Conservation (phyloP, 1,140 invertebrate species). For the Bombus picipes region DNA sequence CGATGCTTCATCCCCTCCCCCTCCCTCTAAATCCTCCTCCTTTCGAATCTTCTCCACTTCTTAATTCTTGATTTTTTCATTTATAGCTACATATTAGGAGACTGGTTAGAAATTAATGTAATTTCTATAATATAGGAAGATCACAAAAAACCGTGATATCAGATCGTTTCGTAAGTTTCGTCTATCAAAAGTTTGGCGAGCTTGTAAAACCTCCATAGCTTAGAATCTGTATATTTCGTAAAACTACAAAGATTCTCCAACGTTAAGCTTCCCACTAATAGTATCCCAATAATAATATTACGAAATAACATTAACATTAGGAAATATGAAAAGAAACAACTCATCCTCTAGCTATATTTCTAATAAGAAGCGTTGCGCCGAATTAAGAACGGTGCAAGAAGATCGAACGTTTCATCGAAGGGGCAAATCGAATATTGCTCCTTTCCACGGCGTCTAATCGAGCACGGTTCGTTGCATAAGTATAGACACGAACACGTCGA, state of each 20-base stretch:
- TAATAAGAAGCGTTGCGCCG: background rate
- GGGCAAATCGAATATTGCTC: constrained; percentile 44
- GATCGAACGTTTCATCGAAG: background rate
- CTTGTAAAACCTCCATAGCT: too few relatives aligned
- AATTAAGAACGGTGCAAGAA: background rate
- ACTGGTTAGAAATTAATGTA: background rate
- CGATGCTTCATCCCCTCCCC: constrained; percentile 12
- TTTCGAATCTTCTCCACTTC: background rate
- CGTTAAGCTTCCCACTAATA: too few relatives aligned
- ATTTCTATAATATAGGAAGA: too few relatives aligned
- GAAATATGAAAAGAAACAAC: too few relatives aligned
- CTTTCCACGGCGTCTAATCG: constrained; percentile 47
- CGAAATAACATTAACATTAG: too few relatives aligned
- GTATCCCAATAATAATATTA: too few relatives aligned
- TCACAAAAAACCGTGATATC: too few relatives aligned
- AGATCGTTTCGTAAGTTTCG: too few relatives aligned
- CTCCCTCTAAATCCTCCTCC: background rate
- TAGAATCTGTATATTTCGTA: too few relatives aligned
- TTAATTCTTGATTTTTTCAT: background rate
- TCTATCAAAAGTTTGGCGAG: too few relatives aligned
- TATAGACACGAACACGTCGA: constrained; percentile 35
- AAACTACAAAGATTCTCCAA: too few relatives aligned
- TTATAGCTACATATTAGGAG: background rate
- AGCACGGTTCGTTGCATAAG: constrained; percentile 51
- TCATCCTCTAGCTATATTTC: too few relatives aligned